phyloP scores from a whole-genome alignment of 2,888 invertebrate genomes.

The Habroteleia sp. region DNA sequence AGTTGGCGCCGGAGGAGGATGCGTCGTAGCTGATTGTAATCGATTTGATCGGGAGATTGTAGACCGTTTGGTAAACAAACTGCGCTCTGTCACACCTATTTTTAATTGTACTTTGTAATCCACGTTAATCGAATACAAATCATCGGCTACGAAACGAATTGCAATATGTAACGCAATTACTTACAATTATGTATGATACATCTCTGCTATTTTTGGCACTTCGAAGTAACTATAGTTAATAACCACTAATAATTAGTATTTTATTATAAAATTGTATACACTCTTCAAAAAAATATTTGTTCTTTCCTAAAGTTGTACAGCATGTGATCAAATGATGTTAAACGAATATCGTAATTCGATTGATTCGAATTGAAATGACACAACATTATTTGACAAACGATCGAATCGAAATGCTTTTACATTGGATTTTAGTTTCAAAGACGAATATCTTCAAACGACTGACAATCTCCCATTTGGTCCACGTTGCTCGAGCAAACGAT shows the following conservation, averaged over 20 bases:
- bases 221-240: constrained; percentile 48
- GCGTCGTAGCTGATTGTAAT: constrained; percentile 79
- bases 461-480: constrained; percentile 71
- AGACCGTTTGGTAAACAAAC: constrained; percentile 38
- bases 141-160: constrained; percentile 4
- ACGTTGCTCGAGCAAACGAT: constrained; percentile 66
- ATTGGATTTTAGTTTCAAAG: constrained; percentile 2
- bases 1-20: constrained; percentile 66
- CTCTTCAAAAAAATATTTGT: constrained; percentile 42
- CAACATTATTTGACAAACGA: no score
- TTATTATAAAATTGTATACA: constrained; percentile 44
- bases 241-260: constrained; percentile 36
- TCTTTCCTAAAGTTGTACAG: constrained; percentile 7
- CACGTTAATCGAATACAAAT: background rate
- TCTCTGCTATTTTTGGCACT: constrained; percentile 50
- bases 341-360: background rate
- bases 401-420: no score
- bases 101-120: constrained; percentile 43
- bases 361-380: constrained; percentile 12
- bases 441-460: constrained; percentile 31
- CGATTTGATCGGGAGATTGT: constrained; percentile 54
- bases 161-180: constrained; percentile 9
- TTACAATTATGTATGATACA: constrained; percentile 33
- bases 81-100: constrained; percentile 15
- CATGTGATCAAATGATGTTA: background rate